Conservation (phyloP, 2,888 invertebrate species). For the Tridacna crocea region DNA sequence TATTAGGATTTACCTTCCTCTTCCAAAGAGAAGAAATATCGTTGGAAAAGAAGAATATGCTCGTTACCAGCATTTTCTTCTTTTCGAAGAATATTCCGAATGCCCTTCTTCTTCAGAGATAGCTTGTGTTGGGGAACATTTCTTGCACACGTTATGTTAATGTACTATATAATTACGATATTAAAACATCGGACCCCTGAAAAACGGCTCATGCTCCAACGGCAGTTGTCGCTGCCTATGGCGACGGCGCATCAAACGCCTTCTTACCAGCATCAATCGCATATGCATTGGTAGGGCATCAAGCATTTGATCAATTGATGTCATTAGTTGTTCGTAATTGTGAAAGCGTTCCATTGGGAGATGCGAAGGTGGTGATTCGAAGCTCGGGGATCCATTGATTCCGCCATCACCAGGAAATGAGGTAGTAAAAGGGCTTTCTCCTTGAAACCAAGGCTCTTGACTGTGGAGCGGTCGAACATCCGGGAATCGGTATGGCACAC, state of each 20-base stretch:
- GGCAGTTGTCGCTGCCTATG: neutral
- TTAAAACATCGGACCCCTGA: no score
- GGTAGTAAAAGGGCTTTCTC: neutral
- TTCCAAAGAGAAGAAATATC: no score
- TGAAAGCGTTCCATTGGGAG: neutral
- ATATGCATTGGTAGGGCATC: neutral
- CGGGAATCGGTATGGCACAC: neutral
- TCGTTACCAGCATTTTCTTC: no score
- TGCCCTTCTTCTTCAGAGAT: no score
- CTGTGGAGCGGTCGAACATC: neutral
- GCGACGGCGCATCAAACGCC: conserved; percentile 9
- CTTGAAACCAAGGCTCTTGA: no score
- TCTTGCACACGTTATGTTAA: no score
- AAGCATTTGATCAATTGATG: neutral
- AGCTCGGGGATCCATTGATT: neutral
- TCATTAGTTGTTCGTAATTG: neutral
- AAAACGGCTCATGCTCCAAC: neutral
- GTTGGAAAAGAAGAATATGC: no score
- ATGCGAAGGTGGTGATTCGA: neutral
- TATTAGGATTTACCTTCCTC: no score
- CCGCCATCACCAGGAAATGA: neutral
- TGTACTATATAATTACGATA: no score
- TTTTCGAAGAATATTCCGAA: no score
- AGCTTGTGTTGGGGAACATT: no score
- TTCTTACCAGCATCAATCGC: neutral